Evolutionary conservation across 2,797 vertebrate genomes (phyloP).

Genomic region (Chrosomus eos): DNA sequence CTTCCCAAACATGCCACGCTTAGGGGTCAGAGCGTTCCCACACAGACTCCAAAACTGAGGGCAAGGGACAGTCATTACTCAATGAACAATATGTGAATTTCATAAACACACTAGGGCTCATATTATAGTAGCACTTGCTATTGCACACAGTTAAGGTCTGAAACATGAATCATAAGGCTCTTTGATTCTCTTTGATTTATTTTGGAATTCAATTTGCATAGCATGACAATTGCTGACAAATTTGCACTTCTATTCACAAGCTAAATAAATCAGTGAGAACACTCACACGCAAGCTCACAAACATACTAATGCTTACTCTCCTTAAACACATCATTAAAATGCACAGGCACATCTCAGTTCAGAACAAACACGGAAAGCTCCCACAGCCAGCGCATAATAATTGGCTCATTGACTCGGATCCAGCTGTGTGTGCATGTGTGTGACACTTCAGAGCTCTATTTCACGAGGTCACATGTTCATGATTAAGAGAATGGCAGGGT

Average conservation of each 20-base stretch:
- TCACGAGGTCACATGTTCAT: conserved; percentile 28
- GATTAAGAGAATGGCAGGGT: conserved; percentile 34
- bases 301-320: conserved; percentile 14
- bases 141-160: not conserved
- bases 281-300: conserved; percentile 2
- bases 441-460: not conserved
- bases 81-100: not conserved
- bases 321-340: conserved; percentile 77
- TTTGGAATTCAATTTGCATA: not conserved
- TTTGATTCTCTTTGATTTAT: conserved; percentile 16
- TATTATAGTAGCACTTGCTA: not conserved
- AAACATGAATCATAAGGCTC: not conserved
- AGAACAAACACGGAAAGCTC: conserved; percentile 65
- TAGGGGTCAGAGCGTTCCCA: conserved; percentile 95
- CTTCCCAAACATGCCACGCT: conserved; percentile 96
- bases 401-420: conserved; percentile 41
- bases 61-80: not conserved
- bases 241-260: conserved; percentile 14
- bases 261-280: conserved; percentile 20
- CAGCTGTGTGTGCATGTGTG: not conserved
- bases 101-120: not conserved
- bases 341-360: conserved; percentile 68
- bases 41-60: conserved; percentile 97
- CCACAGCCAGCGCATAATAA: conserved; percentile 36
- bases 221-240: not conserved